Evolutionary conservation across 2,113 vertebrate genomes (phyloP), one percentile per base, ranked within the genome.

Genomic region (Elephas maximus): DNA sequence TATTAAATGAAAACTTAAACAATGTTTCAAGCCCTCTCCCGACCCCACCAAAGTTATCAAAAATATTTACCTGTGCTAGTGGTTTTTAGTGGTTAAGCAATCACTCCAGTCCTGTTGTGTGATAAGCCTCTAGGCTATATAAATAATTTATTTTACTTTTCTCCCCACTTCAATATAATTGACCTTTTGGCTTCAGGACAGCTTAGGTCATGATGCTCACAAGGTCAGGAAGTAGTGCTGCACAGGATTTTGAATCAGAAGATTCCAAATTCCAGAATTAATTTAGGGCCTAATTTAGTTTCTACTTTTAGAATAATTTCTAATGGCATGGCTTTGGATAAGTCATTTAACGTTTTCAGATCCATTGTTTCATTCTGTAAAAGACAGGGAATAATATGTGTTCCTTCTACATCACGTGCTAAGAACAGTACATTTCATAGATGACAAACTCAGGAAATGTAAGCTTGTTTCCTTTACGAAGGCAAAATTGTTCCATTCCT

Each of bases 361-460:
- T 28, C 41, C 51, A 28, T 65, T 65, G 10, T 79, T 80, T 93
- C 62, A 41, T 62, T 81, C 26, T 60, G 12, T 26, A 51, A 86
- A 86, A 90, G 21, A 37, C 9, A 94, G 7, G 23, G 11, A 21
- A 2, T 37, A 20, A 57, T 63, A 53, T 0, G n/a, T 6, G 3
- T 60, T 90, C 60, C 73, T 62, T 44, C 26, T 89, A 74, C 8
- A 74, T 24, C 8, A 7, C 51, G 51, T 94, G 51, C 4, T 7
- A 45, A 88, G 20, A 57, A 81, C 0, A 53, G 0, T 74, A 63
- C 18, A 15, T 41, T 76, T 81, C 81, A 2, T 26, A 63, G 37
- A 63, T 60, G 65, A 97, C 8, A 92, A 87, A 91, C 71, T 94
- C 41, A 93, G 44, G 65, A 78, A 77, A 87, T 15, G 4, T 44